Evolutionary conservation across 2,113 vertebrate species (phyloP), one percentile per base, ranked within the genome.

Genomic region (Dromaius novaehollandiae): DNA sequence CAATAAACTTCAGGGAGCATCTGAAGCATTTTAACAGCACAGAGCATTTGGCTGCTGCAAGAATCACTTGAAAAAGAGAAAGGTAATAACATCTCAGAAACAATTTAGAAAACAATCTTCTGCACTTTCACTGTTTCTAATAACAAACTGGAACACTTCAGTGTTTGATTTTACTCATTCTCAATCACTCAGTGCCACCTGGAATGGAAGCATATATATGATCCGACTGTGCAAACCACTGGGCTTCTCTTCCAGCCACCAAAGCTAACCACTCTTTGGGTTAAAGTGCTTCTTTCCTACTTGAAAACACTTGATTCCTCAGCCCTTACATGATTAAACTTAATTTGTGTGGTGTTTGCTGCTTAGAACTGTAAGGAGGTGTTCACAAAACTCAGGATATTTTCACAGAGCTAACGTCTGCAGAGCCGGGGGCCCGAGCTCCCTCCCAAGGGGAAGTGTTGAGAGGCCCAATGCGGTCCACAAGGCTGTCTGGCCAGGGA

Each of bases 1-100:
- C 93, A 96, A 96, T 96, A 96, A 97, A 85, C 95, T 85, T 90
- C 83, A 90, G 90, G 93, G 88, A 97, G 85, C 93, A 93, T 94
- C 86, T 79, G 94, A 96, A 90, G 88, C 93, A 70, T 93, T 95
- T 95, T 76, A 96, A 89, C 74, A 80, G 86, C 82, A 69, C 76
- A 24, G 74, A 96, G 85, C 73, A 84, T 94, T 97, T 88, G 83
- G 90, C 93, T 94, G 95, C 83, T 82, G 86, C 88, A n/a, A 58
- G 65, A 86, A 56, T 69, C 94, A 36, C 93, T 96, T 5, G 0
- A 32, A 95, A 90, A 96, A 82, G 60, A 95, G 55, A 93, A 89
- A 94, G 91, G 95, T 96, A 97, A 96, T 93, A 96, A 89, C 77
- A 74, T 69, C 91, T 88, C 86, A 93, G 92, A 90, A 94, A 84